Base-by-base conservation (phyloP, 2,797 vertebrate species). In the Parambassis ranga region DNA sequence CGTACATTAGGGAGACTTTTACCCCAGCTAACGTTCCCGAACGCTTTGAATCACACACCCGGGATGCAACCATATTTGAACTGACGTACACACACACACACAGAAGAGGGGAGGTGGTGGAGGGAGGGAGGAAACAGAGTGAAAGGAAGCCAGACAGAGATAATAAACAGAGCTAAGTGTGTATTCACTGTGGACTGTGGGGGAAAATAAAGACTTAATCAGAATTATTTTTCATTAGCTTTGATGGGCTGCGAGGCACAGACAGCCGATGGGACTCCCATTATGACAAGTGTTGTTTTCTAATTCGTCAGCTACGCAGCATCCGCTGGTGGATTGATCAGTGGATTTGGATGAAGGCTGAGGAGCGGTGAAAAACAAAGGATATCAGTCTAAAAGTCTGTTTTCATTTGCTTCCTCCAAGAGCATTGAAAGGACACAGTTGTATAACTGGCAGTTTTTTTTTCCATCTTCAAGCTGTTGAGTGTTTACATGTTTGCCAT, bases 131-230 rank as follows among this genome's bases (percentile, higher is more conserved):
- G 46, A 42, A 7, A 8, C 22, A 18, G n/a, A 3, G 14, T 5
- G 20, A 31, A 16, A 22, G 16, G 39, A 24, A 7, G 43, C 28
- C 4, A 31, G 22, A 49, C n/a, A 26, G 6, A 32, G 48, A 68
- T 19, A 35, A 41, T 47, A 49, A 47, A 57, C 14, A 7, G 48
- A 53, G 64, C 23, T 5, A 18, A 68, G 53, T 20, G 48, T 32
- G 16, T 57, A 57, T 67, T 44, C 64, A 44, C 56, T 52, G 19
- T 33, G 47, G 47, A 50, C 49, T 49, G 35, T 9, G 13, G 16
- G 53, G 51, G 61, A n/a, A 75, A 79, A 77, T 60, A 53, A 81
- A 79, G 51, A 80, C 70, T 66, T 83, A 62, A 77, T 69, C 70
- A 51, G 28, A 62, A 71, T 81, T 24, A 55, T 60, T 71, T 65